These are phyloP conservation scores for Galago senegalensis DNA, from an alignment of 2,797 vertebrate genomes.

Conservation along the genomic window DNA sequence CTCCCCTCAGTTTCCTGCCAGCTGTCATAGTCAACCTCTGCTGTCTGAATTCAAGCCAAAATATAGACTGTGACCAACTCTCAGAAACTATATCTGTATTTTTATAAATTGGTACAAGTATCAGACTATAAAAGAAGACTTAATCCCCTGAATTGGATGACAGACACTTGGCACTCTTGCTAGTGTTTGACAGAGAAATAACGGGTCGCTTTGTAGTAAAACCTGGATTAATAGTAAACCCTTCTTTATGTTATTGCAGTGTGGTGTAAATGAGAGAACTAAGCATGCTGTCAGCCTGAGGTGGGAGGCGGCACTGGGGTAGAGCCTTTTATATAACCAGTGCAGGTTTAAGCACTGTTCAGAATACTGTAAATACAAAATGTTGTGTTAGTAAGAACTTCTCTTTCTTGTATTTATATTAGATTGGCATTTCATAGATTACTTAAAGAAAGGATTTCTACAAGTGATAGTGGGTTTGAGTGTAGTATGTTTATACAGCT, in stretches of 20 bases:
- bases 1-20: slow-evolving; percentile 91
- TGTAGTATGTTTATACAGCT: slow-evolving; percentile 80
- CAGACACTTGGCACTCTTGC: slow-evolving; percentile 91
- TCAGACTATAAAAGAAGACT: slow-evolving; percentile 90
- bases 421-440: slow-evolving; percentile 85
- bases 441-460: slow-evolving; percentile 86
- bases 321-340: slow-evolving; percentile 83
- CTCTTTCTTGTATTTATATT: slow-evolving; percentile 87
- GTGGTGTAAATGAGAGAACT: slow-evolving; percentile 90
- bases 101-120: slow-evolving; percentile 92
- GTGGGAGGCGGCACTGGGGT: slow-evolving; percentile 3
- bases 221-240: slow-evolving; percentile 92
- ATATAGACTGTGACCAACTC: slow-evolving; percentile 90
- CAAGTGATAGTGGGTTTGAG: slow-evolving; percentile 80
- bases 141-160: slow-evolving; percentile 91
- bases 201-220: slow-evolving; percentile 91
- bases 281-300: slow-evolving; percentile 87
- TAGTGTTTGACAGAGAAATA: slow-evolving; percentile 91
- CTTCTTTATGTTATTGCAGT: slow-evolving; percentile 91
- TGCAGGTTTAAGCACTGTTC: slow-evolving; percentile 86
- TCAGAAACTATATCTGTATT: slow-evolving; percentile 92
- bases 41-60: slow-evolving; percentile 89
- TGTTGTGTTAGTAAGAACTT: slow-evolving; percentile 86
- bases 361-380: slow-evolving; percentile 89
- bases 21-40: slow-evolving; percentile 91